phyloP scores from a whole-genome alignment of 2,888 invertebrate genomes.

The Erannis defoliaria region DNA sequence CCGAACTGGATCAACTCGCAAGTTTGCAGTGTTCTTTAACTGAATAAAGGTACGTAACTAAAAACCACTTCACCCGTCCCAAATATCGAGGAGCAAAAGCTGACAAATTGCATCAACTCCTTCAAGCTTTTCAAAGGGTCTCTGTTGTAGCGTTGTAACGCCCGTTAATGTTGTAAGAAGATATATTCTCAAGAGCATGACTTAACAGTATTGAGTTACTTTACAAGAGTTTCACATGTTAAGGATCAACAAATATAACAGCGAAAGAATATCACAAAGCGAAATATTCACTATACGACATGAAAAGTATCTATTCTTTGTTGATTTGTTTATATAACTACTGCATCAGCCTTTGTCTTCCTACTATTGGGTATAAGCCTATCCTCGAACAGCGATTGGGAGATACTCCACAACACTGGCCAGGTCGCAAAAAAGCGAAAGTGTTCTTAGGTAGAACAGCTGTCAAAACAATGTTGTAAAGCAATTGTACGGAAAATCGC shows the following conservation, averaged over 20 bases:
- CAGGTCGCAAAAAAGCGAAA: no score
- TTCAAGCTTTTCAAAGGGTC: neutral
- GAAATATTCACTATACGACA: no score
- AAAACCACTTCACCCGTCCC: neutral
- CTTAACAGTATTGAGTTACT: neutral
- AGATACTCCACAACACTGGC: no score
- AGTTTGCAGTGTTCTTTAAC: conserved; percentile 2
- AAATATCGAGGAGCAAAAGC: neutral
- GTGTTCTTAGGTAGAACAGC: no score
- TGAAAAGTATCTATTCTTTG: no score
- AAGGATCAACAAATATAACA: neutral
- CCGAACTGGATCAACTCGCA: neutral
- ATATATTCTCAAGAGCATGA: neutral
- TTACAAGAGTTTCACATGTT: neutral
- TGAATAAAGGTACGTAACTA: neutral
- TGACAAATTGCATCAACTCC: neutral
- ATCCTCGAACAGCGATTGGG: no score
- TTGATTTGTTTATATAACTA: no score
- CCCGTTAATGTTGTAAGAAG: neutral
- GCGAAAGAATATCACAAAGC: neutral
- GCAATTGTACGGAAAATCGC: no score
- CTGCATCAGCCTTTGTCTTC: no score
- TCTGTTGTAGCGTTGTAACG: neutral
- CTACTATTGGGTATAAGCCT: no score
- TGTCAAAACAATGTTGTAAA: no score